Conservation (phyloP, 1,140 invertebrate genomes). For the Papilio xuthus region DNA sequence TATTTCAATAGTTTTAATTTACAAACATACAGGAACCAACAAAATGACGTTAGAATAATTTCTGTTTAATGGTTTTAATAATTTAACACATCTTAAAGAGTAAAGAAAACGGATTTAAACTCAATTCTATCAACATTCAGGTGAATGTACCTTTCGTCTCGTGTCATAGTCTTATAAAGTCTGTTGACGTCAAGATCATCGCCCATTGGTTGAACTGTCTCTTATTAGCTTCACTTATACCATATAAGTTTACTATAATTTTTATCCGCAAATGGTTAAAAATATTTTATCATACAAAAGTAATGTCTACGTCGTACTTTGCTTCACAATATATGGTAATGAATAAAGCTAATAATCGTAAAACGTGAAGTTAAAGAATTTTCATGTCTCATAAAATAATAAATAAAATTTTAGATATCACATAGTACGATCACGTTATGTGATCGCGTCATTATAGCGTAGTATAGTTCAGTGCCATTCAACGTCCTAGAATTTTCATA, state of each 20-base stretch:
- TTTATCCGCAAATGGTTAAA: background rate
- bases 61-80: background rate
- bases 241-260: background rate
- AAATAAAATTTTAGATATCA: background rate
- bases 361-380: conserved; percentile 2
- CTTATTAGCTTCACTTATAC: background rate
- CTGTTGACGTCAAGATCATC: background rate
- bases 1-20: too few relatives aligned
- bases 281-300: background rate
- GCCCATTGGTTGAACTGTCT: background rate
- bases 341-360: conserved; percentile 13
- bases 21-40: too few relatives aligned
- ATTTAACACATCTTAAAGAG: background rate
- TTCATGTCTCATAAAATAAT: conserved; percentile 17
- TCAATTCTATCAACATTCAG: background rate
- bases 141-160: background rate
- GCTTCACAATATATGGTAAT: background rate
- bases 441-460: background rate
- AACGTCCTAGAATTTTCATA: background rate
- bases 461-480: background rate
- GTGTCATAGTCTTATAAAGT: background rate
- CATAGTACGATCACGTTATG: background rate
- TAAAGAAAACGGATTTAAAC: background rate
- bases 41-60: background rate
- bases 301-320: background rate